phyloP scores from a whole-genome alignment of 2,888 invertebrate species.

The Synergus japonicus region DNA sequence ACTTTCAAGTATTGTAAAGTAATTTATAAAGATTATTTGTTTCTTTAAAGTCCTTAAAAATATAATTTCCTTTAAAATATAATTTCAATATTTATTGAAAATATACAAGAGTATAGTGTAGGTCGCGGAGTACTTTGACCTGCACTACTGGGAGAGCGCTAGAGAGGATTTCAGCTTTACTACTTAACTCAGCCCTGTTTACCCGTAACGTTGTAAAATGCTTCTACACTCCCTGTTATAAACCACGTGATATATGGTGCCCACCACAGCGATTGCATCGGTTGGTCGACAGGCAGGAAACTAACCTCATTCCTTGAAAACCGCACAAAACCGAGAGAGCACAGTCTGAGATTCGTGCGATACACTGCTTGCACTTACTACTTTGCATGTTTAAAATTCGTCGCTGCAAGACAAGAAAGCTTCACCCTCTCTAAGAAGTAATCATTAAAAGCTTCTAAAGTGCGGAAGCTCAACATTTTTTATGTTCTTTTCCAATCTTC shows the following conservation, averaged over 20 bases:
- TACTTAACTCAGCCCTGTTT: conserved; percentile 68
- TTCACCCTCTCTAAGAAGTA: neutral
- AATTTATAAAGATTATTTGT: too few relatives aligned
- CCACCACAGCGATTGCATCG: conserved; percentile 66
- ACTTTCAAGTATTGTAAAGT: too few relatives aligned
- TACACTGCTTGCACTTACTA: conserved; percentile 12
- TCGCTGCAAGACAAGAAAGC: conserved; percentile 27
- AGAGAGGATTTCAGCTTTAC: conserved; percentile 52
- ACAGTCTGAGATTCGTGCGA: neutral
- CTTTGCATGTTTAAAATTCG: conserved; percentile 44
- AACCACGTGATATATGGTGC: conserved; percentile 71
- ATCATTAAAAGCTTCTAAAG: neutral
- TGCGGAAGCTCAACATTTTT: neutral
- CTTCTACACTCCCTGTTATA: conserved; percentile 63
- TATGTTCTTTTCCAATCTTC: conserved; percentile 16
- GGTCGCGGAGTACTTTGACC: conserved; percentile 56
- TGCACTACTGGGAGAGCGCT: conserved; percentile 51
- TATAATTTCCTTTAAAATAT: neutral
- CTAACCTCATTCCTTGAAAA: conserved; percentile 55
- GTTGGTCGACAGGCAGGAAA: conserved; percentile 60
- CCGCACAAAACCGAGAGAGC: conserved; percentile 38
- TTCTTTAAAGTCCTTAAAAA: too few relatives aligned
- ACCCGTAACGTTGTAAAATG: conserved; percentile 64
- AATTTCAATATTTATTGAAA: conserved; percentile 2
- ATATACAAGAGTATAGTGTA: conserved; percentile 25